phyloP scores from a whole-genome alignment of 1,140 invertebrate genomes.

The Parapsyche elsis region DNA sequence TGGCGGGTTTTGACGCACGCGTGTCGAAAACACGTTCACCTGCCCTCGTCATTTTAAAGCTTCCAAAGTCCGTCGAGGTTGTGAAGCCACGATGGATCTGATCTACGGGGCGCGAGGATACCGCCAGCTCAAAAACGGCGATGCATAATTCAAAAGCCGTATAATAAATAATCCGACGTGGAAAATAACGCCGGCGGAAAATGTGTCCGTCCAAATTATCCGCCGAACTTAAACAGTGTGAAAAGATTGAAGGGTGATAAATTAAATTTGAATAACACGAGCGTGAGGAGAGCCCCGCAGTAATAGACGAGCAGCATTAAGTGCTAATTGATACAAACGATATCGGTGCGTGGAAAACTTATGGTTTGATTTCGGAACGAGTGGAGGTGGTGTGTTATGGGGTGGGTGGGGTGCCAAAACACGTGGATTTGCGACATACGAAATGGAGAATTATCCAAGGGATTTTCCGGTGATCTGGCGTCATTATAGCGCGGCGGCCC shows the following conservation, averaged over 20 bases:
- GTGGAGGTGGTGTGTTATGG: background rate
- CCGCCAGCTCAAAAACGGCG: no score
- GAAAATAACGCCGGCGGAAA: no score
- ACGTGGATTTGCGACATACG: constrained; percentile 25
- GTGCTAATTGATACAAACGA: constrained; percentile 17
- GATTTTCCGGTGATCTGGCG: constrained; percentile 49
- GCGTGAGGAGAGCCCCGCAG: background rate
- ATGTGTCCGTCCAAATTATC: background rate
- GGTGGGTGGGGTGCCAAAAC: no score
- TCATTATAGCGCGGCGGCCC: constrained; percentile 48
- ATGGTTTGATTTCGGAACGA: background rate
- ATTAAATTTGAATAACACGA: no score
- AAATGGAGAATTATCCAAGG: constrained; percentile 50
- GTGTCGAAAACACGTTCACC: constrained; percentile 36
- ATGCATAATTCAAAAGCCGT: background rate
- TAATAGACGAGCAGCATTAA: background rate
- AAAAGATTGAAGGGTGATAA: no score
- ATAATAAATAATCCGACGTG: background rate
- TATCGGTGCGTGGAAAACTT: background rate
- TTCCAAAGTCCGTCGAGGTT: background rate
- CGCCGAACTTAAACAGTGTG: no score
- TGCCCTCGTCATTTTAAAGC: constrained; percentile 14
- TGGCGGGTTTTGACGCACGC: constrained; percentile 8
- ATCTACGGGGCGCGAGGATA: no score
- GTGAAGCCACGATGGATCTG: background rate